These are phyloP conservation scores for Philotrypesis tridentata DNA, from an alignment of 1,140 invertebrate genomes.

Conservation along the genomic window DNA sequence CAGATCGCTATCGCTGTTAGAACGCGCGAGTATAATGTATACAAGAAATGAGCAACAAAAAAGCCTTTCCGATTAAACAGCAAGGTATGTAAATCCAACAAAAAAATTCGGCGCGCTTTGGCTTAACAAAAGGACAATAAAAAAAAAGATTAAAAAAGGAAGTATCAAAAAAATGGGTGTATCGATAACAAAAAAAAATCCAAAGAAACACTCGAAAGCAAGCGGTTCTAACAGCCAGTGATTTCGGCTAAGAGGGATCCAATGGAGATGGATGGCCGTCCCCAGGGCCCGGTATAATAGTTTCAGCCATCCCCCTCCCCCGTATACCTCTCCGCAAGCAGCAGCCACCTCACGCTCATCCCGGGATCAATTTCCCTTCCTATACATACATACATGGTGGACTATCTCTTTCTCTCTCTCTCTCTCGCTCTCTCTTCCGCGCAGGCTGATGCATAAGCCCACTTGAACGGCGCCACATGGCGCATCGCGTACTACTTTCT, in stretches of 20 bases:
- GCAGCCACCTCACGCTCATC: conserved; percentile 44
- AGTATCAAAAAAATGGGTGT: background rate
- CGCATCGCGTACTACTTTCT: conserved; percentile 10
- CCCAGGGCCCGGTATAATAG: conserved; percentile 67
- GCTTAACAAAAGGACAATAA: no score
- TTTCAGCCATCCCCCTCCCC: conserved; percentile 49
- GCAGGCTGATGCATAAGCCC: conserved; percentile 19
- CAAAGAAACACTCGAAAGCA: conserved; percentile 50
- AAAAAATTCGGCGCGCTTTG: no score
- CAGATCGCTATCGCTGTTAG: no score
- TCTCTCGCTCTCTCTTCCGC: no score
- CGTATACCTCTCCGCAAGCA: background rate
- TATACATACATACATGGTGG: no score
- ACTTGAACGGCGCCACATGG: conserved; percentile 45
- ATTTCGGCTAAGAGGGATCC: conserved; percentile 70
- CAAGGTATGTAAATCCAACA: no score
- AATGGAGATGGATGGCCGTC: conserved; percentile 71
- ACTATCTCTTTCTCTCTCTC: background rate
- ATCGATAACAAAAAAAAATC: background rate
- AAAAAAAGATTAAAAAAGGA: no score
- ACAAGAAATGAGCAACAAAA: no score
- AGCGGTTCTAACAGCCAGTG: conserved; percentile 58
- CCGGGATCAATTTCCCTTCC: conserved; percentile 32
- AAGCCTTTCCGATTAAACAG: no score
- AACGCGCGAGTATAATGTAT: no score